Evolutionary conservation across 2,797 vertebrate genomes (phyloP).

Genomic region (Epinephelus awoara): DNA sequence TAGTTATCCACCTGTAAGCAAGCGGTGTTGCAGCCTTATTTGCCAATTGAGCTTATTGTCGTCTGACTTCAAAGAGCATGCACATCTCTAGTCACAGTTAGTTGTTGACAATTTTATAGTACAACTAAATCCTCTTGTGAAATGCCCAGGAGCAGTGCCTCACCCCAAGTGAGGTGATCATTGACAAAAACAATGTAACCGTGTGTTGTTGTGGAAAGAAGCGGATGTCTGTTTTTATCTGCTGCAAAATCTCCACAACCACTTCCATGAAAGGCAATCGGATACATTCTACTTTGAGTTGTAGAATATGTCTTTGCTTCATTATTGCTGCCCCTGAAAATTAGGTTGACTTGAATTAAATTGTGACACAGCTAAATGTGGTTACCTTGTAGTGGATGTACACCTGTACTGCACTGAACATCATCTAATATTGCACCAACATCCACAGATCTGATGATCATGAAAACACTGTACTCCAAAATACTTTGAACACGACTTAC

Average conservation of each 20-base stretch:
- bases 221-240: slow-evolving; percentile 5
- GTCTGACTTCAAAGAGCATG: neutral
- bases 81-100: neutral
- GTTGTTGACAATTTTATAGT: neutral
- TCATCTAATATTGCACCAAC: neutral
- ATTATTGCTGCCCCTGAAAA: neutral
- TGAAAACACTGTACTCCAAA: neutral
- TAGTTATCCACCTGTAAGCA: neutral
- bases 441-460: neutral
- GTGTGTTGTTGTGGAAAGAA: slow-evolving; percentile 4
- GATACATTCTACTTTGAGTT: neutral
- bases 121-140: neutral
- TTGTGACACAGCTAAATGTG: neutral
- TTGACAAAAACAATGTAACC: neutral
- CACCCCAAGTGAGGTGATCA: neutral
- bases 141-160: neutral
- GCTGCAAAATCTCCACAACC: neutral
- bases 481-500: too few relatives aligned
- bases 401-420: neutral
- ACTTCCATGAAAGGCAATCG: neutral
- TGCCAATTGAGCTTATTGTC: neutral
- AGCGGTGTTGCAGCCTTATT: neutral
- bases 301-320: neutral
- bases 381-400: neutral
- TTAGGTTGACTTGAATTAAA: neutral